These are phyloP conservation scores for Sphinx pinastri DNA, from an alignment of 2,888 invertebrate genomes.

Conservation along the genomic window DNA sequence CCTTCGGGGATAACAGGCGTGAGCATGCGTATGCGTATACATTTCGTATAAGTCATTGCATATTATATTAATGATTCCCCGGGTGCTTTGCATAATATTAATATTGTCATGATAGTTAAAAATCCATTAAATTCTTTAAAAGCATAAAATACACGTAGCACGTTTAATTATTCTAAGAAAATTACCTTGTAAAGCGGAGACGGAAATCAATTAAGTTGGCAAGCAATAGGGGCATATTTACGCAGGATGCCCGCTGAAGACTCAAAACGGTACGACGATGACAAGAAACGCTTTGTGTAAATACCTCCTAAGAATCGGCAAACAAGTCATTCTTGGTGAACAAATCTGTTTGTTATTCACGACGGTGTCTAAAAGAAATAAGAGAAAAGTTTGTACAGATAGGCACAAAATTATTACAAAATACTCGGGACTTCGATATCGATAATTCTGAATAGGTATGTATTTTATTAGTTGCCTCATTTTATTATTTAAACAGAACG, in stretches of 20 bases:
- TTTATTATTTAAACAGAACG: too few relatives aligned
- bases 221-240: constrained; percentile 23
- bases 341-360: constrained; percentile 37
- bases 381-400: constrained; percentile 27
- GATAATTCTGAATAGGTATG: background rate
- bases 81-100: too few relatives aligned
- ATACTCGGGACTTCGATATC: background rate
- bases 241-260: background rate
- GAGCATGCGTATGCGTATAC: too few relatives aligned
- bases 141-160: background rate
- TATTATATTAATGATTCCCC: too few relatives aligned
- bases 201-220: constrained; percentile 27
- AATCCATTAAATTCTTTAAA: background rate
- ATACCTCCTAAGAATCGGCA: constrained; percentile 28
- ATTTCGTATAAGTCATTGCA: too few relatives aligned
- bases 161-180: constrained; percentile 11
- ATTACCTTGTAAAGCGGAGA: constrained; percentile 10
- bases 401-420: background rate
- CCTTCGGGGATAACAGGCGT: too few relatives aligned
- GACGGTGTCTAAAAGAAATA: constrained; percentile 34
- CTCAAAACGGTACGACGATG: constrained; percentile 14
- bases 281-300: constrained; percentile 21
- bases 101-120: background rate
- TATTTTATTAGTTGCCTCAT: too few relatives aligned
- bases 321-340: constrained; percentile 33